Evolutionary conservation across 1,140 invertebrate genomes (phyloP), one percentile per base, ranked within the genome.

Genomic region (Spodoptera frugiperda): DNA sequence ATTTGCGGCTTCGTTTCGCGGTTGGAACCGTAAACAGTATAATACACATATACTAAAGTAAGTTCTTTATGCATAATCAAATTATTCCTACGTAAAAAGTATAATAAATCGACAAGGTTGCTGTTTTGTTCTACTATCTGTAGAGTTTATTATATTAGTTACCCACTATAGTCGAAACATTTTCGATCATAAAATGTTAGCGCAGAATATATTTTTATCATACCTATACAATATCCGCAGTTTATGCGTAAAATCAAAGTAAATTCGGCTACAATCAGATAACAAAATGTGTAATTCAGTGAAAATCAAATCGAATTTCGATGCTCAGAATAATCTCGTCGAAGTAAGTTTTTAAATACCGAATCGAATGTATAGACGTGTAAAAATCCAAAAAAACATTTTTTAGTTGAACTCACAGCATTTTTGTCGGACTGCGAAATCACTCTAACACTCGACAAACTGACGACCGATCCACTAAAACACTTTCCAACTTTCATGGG

Each of bases 261-360:
- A 3, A 59, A 33, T 30, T 59, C 30, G n/a, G 30, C 12, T 15
- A 33, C 30, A 59, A 59, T 59, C 12, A 59, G 55, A 59, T 59
- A 15, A 39, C 1, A 39, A 39, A 39, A 2, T 39, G 33, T 39
- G 9, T 39, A 8, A 39, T 10, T 8, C 33, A 39, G 9, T 39
- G 33, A 39, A 39, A 39, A 9, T 10, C 57, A 0, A 59, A 59
- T 39, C 1, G 14, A 14, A 39, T n/a, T 39, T 39, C 14, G 57
- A 59, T 15, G 6, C 33, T 59, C 14, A 25, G 57, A 59, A 59
- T 33, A 15, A 33, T 39, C 6, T 9, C 30, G 9, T 39, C 33
- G 8, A 39, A 39, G 9, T 39, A 39, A 59, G 30, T 33, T 15
- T 39, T 57, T 39, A 59, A 59, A 59, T 14, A 14, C 57, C 14